Evolutionary conservation across 2,888 invertebrate genomes (phyloP), one percentile per base, ranked within the genome.

Genomic region (Drosophila merina): DNA sequence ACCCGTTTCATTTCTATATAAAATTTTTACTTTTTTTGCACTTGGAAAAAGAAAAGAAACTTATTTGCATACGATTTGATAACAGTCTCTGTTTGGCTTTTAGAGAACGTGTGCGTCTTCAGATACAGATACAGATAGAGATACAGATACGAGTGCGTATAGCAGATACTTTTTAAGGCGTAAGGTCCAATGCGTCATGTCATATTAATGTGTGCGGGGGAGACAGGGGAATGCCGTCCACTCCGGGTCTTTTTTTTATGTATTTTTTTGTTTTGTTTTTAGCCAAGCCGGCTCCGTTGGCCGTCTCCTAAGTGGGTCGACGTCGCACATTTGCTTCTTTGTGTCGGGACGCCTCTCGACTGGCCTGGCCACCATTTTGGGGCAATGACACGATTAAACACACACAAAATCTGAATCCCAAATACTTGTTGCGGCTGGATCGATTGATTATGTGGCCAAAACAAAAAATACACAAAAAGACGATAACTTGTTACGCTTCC

Each of bases 21-120:
- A 45, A 66, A 28, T 51, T 52, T 66, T 31, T 49, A 36, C 31
- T 74, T 68, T 74, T 78, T 80, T 70, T 69, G 78, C 70, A 57
- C 73, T 60, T 73, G 7, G 72, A 73, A 67, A 66, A 45, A 79
- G 69, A 67, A 58, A 55, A 33, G 50, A 54, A 45, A 28, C 70
- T 68, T 55, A 88, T 84, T 84, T 83, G 86, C 88, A 88, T 88
- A 86, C 40, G 66, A 74, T 80, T 86, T 77, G 80, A 86, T 84
- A 88, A 88, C 69, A 87, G 28, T 62, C 63, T 54, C 60, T 57
- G 60, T 49, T 50, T 52, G 47, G 49, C 47, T 31, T 50, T 63
- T 48, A 12, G 40, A 8, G 54, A 66, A 38, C 66, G 63, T 58
- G 38, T 38, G 31, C 48, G 50, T 73, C 36, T 55, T 62, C 42